Base-by-base conservation (phyloP, 2,797 vertebrate genomes). In the Cossypha niveicapilla region DNA sequence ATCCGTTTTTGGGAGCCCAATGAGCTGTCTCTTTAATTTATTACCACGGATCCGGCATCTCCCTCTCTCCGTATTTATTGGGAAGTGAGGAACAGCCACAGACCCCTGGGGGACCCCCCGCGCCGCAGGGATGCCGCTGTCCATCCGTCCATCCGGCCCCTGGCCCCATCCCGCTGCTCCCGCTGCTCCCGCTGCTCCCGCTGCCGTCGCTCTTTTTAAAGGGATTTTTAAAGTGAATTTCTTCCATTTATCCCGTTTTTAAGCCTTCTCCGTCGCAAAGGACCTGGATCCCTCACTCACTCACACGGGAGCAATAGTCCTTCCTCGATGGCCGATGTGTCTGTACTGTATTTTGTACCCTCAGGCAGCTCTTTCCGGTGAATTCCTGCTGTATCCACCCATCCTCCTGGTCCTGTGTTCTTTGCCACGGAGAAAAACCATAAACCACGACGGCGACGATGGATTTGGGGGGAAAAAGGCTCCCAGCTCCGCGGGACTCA, bases 311-410 rank as follows among this genome's bases (percentile, higher is more conserved):
- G 87, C 78, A 88, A 88, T 88, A 81, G 86, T 61, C 70, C 48
- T 74, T 81, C 70, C 77, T 67, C 10, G 47, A 16, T 88, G 86
- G 76, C 86, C 30, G 25, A 80, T 34, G 76, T 60, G 61, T 88
- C 61, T 3, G 68, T 88, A 88, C 86, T 88, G 86, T 88, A 88
- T 81, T 88, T 88, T 88, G 76, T 88, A 81, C 76, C 86, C 76
- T 88, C 76, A 88, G 86, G 86, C 86, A 88, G 86, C 86, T 88
- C 86, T 88, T 81, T 67, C 61, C 22, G 47, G 76, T 81, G 86
- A 88, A 80, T 80, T 88, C 86, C 86, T 81, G 86, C 86, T 88
- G 86, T 88, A 88, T 81, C 86, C 70, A 81, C 86, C 86, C 86
- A 81, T 81, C 77, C 62, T 74, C 56, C 71, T 50, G 77, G 48